Evolutionary conservation across 2,113 vertebrate genomes (phyloP).

Genomic region (Excalfactoria chinensis): DNA sequence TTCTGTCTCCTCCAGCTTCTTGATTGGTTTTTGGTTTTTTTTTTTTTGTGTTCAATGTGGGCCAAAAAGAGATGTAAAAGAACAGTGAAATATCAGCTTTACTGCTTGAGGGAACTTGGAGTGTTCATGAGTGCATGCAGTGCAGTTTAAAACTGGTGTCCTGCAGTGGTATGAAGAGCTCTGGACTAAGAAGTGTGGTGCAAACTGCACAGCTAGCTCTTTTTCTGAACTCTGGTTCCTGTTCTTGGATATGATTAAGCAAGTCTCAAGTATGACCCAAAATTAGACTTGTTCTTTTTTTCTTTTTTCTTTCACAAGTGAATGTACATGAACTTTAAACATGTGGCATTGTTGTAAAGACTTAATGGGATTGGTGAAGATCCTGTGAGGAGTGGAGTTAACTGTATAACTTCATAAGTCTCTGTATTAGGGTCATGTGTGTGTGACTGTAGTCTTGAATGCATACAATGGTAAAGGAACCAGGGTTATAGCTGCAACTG

Average conservation of each 20-base stretch:
- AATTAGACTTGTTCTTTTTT: not conserved
- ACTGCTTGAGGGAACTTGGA: fast-evolving
- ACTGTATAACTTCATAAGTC: not conserved
- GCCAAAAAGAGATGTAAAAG: not conserved
- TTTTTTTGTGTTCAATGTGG: not conserved
- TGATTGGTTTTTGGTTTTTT: not conserved
- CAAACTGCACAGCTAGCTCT: not conserved
- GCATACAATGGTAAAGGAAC: not conserved
- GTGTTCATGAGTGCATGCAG: fast-evolving
- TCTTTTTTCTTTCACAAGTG: not conserved
- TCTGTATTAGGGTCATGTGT: not conserved
- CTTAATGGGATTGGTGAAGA: not conserved
- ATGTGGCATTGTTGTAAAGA: not conserved
- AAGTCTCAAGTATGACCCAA: not conserved
- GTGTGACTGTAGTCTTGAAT: not conserved
- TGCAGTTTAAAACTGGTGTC: not conserved
- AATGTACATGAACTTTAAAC: not conserved
- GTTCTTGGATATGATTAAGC: not conserved
- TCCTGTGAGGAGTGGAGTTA: not conserved
- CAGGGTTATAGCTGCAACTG: not conserved
- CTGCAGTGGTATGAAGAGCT: not conserved
- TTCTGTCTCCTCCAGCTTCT: not conserved
- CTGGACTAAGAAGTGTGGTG: too few species aligned
- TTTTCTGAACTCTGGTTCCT: not conserved
- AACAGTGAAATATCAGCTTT: not conserved